Evolutionary conservation across 2,888 invertebrate species (phyloP).

Genomic region (Macropis europaea): DNA sequence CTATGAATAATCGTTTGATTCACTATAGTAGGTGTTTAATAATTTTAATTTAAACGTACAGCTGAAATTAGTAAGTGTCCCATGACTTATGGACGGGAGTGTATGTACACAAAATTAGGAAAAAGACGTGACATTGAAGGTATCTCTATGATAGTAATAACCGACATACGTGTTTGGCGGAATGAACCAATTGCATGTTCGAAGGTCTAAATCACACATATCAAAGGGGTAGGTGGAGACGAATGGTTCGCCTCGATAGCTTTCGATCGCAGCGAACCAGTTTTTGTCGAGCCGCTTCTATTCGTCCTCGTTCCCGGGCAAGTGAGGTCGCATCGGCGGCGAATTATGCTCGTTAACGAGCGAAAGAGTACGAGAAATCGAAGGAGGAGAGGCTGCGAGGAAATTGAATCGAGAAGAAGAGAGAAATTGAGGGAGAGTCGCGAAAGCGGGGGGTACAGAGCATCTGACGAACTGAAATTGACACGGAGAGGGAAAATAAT

Average conservation of each 20-base stretch:
- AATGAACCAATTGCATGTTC: too few species aligned
- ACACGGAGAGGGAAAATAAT: slow-evolving; percentile 35
- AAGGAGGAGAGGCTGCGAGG: not conserved
- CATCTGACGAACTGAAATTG: slow-evolving; percentile 25
- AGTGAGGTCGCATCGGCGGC: slow-evolving; percentile 22
- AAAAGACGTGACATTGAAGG: too few species aligned
- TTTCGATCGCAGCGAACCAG: slow-evolving; percentile 35
- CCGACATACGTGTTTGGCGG: too few species aligned
- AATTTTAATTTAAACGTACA: too few species aligned
- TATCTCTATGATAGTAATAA: too few species aligned
- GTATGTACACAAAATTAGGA: too few species aligned
- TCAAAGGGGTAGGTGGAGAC: not conserved
- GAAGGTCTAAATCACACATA: slow-evolving; percentile 18
- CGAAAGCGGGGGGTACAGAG: slow-evolving; percentile 10
- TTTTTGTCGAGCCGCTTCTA: slow-evolving; percentile 27
- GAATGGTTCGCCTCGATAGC: slow-evolving; percentile 4
- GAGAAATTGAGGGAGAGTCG: not conserved
- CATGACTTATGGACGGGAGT: too few species aligned
- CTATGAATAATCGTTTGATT: too few species aligned
- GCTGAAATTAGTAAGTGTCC: too few species aligned
- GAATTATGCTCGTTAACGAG: slow-evolving; percentile 43
- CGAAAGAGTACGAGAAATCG: slow-evolving; percentile 10
- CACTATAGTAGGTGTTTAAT: too few species aligned
- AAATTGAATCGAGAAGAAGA: not conserved
- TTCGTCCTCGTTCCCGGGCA: not conserved